A percentile compares a stretch with the other conserved stretches of the same genome.
Evolutionary conservation across 2,797 vertebrate genomes (phyloP).

Genomic region (Dicrostonyx torquatus): DNA sequence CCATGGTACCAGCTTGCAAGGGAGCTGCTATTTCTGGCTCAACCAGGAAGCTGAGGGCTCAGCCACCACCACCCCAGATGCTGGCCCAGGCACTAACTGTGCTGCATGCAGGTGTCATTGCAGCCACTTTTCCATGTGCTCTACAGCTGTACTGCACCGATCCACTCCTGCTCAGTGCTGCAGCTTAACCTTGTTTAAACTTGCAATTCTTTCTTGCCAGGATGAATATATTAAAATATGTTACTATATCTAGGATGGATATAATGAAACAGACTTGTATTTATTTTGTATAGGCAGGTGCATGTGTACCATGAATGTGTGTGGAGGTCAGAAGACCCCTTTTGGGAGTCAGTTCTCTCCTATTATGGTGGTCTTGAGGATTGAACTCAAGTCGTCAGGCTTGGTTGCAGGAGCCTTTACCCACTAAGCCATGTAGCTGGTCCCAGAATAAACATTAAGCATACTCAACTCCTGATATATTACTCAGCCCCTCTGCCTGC

Average conservation of each 20-base stretch:
- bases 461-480: background rate
- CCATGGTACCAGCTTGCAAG: background rate
- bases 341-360: background rate
- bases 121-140: background rate
- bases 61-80: background rate
- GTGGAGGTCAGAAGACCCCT: background rate
- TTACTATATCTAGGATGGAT: background rate
- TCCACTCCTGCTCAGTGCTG: background rate
- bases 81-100: background rate
- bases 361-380: background rate
- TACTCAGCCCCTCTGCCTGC: background rate
- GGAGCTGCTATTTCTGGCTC: background rate
- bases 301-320: no score
- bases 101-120: background rate
- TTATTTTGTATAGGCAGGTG: background rate
- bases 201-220: background rate
- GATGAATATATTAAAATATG: background rate
- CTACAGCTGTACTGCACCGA: fast-evolving
- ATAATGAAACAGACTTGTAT: background rate
- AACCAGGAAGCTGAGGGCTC: background rate
- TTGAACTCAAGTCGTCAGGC: background rate
- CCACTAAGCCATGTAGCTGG: background rate
- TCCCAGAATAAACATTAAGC: background rate
- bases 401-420: background rate
- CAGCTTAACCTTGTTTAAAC: background rate